Conservation (phyloP, 2,797 vertebrate genomes). For the Galagoides demidoff region DNA sequence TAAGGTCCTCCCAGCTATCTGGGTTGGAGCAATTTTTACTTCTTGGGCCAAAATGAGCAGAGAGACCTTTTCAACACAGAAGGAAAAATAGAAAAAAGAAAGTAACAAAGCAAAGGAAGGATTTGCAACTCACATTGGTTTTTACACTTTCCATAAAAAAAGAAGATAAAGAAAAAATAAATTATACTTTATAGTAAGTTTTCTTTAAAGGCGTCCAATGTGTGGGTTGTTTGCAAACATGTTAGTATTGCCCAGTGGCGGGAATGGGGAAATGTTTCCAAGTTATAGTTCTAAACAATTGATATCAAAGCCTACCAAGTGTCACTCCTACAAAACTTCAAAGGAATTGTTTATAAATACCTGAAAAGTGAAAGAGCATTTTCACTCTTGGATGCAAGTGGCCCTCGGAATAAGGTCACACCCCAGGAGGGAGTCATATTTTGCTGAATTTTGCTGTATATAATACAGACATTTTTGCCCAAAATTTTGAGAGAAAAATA, state of each 20-base stretch:
- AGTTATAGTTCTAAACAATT: neutral
- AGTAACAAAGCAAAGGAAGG: neutral
- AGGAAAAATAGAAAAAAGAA: neutral
- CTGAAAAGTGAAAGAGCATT: conserved; percentile 31
- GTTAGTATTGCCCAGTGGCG: neutral
- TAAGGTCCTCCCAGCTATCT: neutral
- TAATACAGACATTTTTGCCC: too few relatives aligned
- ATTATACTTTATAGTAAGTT: neutral
- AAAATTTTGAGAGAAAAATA: too few relatives aligned
- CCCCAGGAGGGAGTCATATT: fast-evolving
- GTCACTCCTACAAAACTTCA: conserved; percentile 32
- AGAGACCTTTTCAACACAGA: neutral
- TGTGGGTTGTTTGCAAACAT: neutral
- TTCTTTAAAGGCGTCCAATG: neutral
- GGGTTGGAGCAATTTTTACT: neutral
- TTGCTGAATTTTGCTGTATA: too few relatives aligned
- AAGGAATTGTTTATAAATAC: conserved; percentile 53
- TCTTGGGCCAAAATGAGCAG: neutral
- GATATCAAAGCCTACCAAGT: neutral
- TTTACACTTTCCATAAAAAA: conserved; percentile 23
- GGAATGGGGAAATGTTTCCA: neutral
- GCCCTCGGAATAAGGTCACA: neutral
- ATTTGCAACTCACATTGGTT: neutral
- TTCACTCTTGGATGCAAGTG: neutral
- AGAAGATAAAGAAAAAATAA: neutral